Conservation (phyloP, 2,888 invertebrate species). For the Pandemis heparana region DNA sequence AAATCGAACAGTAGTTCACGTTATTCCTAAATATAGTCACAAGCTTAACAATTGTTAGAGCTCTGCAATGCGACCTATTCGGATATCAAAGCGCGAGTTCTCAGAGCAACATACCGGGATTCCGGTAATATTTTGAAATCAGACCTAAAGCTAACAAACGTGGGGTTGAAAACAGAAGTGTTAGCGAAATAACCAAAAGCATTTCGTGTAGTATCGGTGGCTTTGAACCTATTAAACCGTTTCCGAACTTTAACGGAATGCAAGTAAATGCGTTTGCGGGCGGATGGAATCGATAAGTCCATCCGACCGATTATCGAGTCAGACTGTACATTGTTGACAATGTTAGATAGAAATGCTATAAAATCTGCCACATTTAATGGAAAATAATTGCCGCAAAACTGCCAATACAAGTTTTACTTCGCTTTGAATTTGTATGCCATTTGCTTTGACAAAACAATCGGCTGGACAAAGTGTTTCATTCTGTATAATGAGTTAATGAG, state of each 20-base stretch:
- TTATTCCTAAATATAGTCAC: slow-evolving; percentile 4
- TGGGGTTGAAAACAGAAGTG: neutral
- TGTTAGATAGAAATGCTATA: too few species aligned
- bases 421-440: too few species aligned
- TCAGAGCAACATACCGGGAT: neutral
- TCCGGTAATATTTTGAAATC: neutral
- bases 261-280: neutral
- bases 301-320: neutral
- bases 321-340: neutral
- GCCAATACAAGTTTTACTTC: neutral
- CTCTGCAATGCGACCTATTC: slow-evolving; percentile 4
- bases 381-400: neutral
- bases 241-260: neutral
- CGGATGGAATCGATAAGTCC: neutral
- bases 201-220: neutral
- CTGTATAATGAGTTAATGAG: too few species aligned
- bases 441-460: neutral
- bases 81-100: neutral
- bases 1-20: neutral
- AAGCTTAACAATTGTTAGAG: neutral
- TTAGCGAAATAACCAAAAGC: neutral
- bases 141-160: neutral
- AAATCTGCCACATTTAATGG: too few species aligned
- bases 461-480: neutral
- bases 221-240: slow-evolving; percentile 7